phyloP scores from a whole-genome alignment of 2,113 vertebrate genomes.

The Charina bottae region DNA sequence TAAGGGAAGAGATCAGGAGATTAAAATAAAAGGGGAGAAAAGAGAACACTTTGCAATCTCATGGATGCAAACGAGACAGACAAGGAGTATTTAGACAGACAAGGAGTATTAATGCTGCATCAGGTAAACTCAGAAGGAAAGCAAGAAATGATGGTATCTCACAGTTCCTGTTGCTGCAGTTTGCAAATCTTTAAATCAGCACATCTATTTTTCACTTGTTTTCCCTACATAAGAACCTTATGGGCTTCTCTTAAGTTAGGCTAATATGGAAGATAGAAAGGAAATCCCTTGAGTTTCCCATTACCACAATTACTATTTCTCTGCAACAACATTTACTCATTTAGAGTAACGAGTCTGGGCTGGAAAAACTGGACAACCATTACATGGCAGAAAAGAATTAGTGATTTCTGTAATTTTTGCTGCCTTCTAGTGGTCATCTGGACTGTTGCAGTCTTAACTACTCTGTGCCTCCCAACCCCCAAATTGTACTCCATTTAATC shows the following conservation, averaged over 20 bases:
- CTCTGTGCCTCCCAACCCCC: not conserved
- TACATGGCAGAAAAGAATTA: not conserved
- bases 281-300: not conserved
- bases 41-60: not conserved
- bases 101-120: not conserved
- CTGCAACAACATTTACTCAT: not conserved
- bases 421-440: not conserved
- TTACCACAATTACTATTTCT: not conserved
- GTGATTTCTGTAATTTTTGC: not conserved
- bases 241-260: not conserved
- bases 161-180: not conserved
- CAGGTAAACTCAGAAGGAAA: not conserved
- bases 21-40: conserved; percentile 4
- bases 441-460: not conserved
- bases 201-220: not conserved
- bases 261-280: not conserved
- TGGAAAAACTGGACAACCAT: not conserved
- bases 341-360: not conserved
- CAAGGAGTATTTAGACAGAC: not conserved
- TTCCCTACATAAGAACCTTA: not conserved
- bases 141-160: conserved; percentile 6
- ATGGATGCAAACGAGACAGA: not conserved
- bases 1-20: not conserved
- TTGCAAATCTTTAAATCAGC: not conserved
- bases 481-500: not conserved